Evolutionary conservation across 2,113 vertebrate genomes (phyloP), one percentile per base, ranked within the genome.

Genomic region (Bucco capensis): DNA sequence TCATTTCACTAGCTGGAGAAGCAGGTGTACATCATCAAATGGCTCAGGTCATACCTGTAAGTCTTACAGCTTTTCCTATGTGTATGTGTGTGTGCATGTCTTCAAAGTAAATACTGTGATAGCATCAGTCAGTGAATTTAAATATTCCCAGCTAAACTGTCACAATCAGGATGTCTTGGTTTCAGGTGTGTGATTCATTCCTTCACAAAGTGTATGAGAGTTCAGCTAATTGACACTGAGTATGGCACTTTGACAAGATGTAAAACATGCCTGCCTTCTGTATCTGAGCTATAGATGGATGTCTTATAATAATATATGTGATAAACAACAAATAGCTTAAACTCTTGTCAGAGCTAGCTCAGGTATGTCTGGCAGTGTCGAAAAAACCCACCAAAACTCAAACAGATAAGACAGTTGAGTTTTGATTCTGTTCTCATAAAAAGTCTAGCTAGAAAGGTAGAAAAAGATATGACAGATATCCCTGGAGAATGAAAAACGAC

Each of bases 301-400:
- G 28, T 16, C 62, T 91, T 85, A 67, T 85, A 92, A 92, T 91
- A 76, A 58, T 51, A 51, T 23, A n/a, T 75, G 47, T 70, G 60
- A 83, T 86, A 77, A 94, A 72, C n/a, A 76, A 70, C 84, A 91
- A 89, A 93, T 44, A 88, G 54, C 42, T 92, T 92, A 89, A 94
- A 83, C 14, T 76, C 51, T 73, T 89, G 72, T 86, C 82, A 94
- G 22, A 92, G 30, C 14, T 77, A 62, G 9, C 42, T 88, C 60
- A 80, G 44, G 46, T 92, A 58, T 8, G 9, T 74, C 60, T 66
- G 62, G 25, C 16, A 83, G 16, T 25, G 27, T 19, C 77, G 42
- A 42, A 80, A 74, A 42, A 54, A 12, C 0, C 14, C 12, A 62
- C 11, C 30, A 65, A 78, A 94, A 82, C 1, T 2, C 28, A 47